These are phyloP conservation scores for Nothocercus julius DNA, from an alignment of 2,113 vertebrate species.

Conservation along the genomic window DNA sequence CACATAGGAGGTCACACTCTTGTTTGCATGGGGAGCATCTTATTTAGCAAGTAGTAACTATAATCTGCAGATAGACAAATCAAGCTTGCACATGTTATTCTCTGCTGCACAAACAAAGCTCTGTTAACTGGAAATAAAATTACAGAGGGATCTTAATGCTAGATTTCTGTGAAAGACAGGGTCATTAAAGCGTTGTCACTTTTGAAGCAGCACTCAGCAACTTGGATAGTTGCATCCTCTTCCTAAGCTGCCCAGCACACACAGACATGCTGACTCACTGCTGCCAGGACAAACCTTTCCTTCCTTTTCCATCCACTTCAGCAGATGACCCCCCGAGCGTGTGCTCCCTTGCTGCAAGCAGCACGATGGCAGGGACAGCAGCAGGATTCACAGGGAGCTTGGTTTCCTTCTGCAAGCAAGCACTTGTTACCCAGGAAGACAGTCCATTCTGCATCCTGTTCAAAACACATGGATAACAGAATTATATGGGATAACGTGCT, in stretches of 20 bases:
- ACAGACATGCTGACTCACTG: background rate
- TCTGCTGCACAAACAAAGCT: background rate
- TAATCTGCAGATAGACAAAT: background rate
- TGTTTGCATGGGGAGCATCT: background rate
- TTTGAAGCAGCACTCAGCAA: background rate
- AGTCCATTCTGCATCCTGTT: background rate
- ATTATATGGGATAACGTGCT: background rate
- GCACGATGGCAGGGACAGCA: rapidly evolving
- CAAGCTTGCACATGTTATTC: background rate
- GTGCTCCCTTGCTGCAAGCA: background rate
- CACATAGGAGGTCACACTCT: background rate
- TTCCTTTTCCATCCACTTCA: background rate
- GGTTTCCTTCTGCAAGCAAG: background rate
- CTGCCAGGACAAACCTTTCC: background rate
- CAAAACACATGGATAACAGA: background rate
- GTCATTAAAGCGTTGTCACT: rapidly evolving
- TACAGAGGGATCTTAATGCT: background rate
- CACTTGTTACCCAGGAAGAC: background rate
- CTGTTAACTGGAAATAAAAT: background rate
- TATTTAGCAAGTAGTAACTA: background rate
- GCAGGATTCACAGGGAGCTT: background rate
- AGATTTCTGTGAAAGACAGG: background rate
- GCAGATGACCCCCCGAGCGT: rapidly evolving
- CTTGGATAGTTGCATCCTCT: background rate
- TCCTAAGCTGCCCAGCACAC: background rate